Conservation (phyloP, 1,140 invertebrate species). For the Anoplolepis gracilipes region DNA sequence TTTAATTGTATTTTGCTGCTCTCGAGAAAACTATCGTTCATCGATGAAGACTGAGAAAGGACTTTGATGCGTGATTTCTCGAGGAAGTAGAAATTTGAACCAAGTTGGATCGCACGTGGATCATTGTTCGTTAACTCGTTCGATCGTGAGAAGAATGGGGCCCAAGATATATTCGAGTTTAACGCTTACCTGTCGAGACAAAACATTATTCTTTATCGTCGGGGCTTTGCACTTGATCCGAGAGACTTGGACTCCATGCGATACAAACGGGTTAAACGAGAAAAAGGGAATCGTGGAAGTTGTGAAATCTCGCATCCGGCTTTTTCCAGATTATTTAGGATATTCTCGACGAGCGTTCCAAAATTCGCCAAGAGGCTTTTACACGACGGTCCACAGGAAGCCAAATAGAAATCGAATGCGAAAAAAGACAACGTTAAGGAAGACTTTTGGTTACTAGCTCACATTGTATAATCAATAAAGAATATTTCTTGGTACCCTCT, state of each 20-base stretch:
- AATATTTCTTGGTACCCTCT: not conserved
- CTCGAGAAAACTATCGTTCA: slow-evolving; percentile 11
- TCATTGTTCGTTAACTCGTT: slow-evolving; percentile 31
- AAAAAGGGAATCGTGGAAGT: slow-evolving; percentile 15
- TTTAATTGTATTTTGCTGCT: not conserved
- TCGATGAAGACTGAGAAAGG: not conserved
- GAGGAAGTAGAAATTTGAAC: slow-evolving; percentile 24
- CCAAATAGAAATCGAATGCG: slow-evolving; percentile 35
- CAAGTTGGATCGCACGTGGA: slow-evolving; percentile 9
- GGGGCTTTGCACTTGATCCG: not conserved
- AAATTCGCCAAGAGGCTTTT: slow-evolving; percentile 6
- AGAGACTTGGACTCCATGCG: too few relatives aligned
- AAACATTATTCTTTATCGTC: slow-evolving; percentile 18
- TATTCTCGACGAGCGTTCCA: not conserved
- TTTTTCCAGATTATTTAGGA: not conserved
- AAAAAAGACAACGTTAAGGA: slow-evolving; percentile 46
- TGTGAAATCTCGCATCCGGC: slow-evolving; percentile 11
- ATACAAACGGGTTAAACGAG: not conserved
- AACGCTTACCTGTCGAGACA: not conserved
- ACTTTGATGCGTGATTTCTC: not conserved
- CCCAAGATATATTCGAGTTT: slow-evolving; percentile 19
- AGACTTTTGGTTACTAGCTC: slow-evolving; percentile 60
- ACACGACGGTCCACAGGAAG: slow-evolving; percentile 13
- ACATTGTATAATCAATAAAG: not conserved
- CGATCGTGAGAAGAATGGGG: slow-evolving; percentile 23